Percentiles rank a stretch among this genome's conserved stretches.
Conservation (phyloP, 2,113 vertebrate genomes). For the Brachypteracias leptosomus region DNA sequence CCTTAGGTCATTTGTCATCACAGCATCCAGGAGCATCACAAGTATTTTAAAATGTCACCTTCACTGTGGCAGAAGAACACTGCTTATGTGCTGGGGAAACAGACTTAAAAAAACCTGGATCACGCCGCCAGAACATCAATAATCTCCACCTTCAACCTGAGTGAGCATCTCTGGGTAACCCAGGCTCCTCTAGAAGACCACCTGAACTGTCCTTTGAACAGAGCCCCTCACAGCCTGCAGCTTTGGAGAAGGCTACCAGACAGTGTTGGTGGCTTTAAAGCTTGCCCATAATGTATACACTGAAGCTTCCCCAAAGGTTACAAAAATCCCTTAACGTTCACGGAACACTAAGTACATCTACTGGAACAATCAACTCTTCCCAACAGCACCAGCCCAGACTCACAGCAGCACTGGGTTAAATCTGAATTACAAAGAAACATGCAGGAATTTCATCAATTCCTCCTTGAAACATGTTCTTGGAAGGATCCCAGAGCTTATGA, state of each 20-base stretch:
- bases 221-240: neutral
- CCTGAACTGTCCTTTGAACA: neutral
- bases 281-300: neutral
- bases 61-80: neutral
- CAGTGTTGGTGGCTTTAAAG: too few relatives aligned
- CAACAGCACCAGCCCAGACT: neutral
- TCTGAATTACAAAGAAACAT: neutral
- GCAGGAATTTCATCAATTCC: neutral
- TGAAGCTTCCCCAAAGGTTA: neutral
- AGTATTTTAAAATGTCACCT: neutral
- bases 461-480: neutral
- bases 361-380: neutral
- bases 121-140: neutral
- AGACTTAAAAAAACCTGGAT: neutral
- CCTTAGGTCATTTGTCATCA: neutral
- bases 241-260: too few relatives aligned
- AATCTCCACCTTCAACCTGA: neutral
- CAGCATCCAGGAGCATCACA: neutral
- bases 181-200: neutral
- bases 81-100: neutral
- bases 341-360: neutral
- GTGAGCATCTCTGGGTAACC: neutral
- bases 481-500: neutral
- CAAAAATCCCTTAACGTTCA: neutral
- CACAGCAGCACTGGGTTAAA: neutral